Evolutionary conservation across 2,888 invertebrate species (phyloP).

Genomic region (Megastigmus dorsalis): DNA sequence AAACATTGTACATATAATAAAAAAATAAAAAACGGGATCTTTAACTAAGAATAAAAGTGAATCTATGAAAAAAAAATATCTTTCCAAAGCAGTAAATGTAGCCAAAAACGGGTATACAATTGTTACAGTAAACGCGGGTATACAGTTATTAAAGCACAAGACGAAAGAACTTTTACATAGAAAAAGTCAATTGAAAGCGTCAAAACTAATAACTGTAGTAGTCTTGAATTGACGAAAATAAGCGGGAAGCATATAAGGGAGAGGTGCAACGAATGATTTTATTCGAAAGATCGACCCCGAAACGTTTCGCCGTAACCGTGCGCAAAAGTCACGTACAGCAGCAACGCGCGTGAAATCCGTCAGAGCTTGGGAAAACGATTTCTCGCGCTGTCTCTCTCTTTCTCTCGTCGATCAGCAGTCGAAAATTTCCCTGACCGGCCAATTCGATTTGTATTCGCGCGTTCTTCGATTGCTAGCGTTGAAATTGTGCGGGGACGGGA

Average conservation of each 20-base stretch:
- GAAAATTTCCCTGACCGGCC: constrained; percentile 61
- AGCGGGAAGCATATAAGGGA: constrained; percentile 7
- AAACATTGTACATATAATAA: no score
- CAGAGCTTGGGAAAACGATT: constrained; percentile 26
- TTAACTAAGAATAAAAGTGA: no score
- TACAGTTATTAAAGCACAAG: no score
- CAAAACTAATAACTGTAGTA: constrained; percentile 29
- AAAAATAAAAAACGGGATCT: no score
- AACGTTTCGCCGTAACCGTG: not conserved
- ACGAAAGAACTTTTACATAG: not conserved
- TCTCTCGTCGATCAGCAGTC: constrained; percentile 25
- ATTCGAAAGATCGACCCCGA: constrained; percentile 1
- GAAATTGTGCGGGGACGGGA: no score
- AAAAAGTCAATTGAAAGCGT: not conserved
- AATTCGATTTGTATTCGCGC: constrained; percentile 66
- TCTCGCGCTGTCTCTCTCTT: not conserved
- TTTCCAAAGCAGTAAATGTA: no score
- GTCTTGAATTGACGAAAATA: constrained; percentile 28
- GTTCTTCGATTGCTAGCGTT: not conserved
- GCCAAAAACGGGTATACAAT: no score
- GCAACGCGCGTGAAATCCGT: constrained; percentile 34
- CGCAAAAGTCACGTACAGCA: constrained; percentile 35
- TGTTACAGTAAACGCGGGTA: no score
- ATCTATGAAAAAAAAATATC: no score
- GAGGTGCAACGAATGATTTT: constrained; percentile 39